phyloP scores from a whole-genome alignment of 2,888 invertebrate genomes.

The Leptinotarsa tumamoca region DNA sequence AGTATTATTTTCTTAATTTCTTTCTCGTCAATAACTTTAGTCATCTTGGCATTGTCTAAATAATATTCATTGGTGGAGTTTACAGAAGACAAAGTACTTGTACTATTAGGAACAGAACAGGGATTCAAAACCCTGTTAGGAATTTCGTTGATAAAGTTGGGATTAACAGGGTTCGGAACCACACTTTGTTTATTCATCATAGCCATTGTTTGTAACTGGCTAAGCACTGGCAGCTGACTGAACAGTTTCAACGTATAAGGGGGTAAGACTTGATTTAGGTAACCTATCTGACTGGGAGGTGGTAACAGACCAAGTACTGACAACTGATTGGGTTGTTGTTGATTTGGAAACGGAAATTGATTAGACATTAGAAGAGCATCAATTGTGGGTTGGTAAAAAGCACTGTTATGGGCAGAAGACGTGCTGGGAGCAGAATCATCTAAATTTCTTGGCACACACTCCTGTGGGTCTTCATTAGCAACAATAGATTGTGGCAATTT shows the following conservation, averaged over 20 bases:
- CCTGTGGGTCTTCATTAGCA: not conserved
- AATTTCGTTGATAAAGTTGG: not conserved
- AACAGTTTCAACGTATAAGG: not conserved
- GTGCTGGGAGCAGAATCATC: not conserved
- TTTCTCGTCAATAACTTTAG: slow-evolving; percentile 28
- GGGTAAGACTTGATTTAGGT: not conserved
- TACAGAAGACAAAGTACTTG: not conserved
- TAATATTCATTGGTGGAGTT: not conserved
- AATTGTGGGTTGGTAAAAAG: not conserved
- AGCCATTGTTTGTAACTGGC: not conserved
- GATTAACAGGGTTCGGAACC: not conserved
- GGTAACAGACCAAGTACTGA: not conserved
- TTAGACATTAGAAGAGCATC: not conserved
- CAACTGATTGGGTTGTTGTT: not conserved
- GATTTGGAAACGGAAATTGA: not conserved
- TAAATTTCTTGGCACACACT: not conserved
- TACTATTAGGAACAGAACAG: not conserved
- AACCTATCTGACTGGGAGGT: not conserved
- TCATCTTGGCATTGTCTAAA: not conserved
- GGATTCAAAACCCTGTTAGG: not conserved
- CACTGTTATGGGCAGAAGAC: not conserved
- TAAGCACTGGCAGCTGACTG: not conserved
- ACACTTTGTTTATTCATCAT: not conserved
- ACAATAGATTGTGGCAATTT: not conserved
- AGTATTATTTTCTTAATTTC: slow-evolving; percentile 33